A percentile compares a stretch with the other conserved stretches of the same genome.
Evolutionary conservation across 2,888 invertebrate genomes (phyloP).

Genomic region (Perizoma affinitatum): DNA sequence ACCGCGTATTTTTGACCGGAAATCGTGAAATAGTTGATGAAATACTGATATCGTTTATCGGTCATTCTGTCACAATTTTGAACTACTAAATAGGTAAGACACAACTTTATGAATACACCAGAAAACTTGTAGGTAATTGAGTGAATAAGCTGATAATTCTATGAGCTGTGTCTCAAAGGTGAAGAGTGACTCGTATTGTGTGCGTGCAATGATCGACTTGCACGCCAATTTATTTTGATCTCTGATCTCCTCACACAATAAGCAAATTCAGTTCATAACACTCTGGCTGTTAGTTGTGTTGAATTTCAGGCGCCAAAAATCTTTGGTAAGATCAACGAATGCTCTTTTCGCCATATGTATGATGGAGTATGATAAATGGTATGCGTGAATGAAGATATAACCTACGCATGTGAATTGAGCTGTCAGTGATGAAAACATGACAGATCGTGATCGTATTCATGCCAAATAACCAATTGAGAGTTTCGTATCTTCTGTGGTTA

Average conservation of each 20-base stretch:
- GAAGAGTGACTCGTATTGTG: slow-evolving; percentile 24
- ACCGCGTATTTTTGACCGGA: no score
- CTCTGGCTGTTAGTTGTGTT: slow-evolving; percentile 46
- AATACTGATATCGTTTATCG: no score
- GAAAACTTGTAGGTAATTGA: background rate
- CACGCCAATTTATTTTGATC: slow-evolving; percentile 36
- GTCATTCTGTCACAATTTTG: no score
- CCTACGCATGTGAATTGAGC: slow-evolving; percentile 13
- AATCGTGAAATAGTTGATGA: no score
- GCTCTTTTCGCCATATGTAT: slow-evolving; percentile 34
- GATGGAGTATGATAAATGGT: slow-evolving; percentile 16
- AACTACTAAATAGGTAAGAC: no score
- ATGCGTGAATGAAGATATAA: slow-evolving; percentile 19
- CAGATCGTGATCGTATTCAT: slow-evolving; percentile 1
- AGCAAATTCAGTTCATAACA: slow-evolving; percentile 29
- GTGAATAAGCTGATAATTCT: slow-evolving; percentile 4
- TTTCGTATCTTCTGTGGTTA: no score
- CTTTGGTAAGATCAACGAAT: slow-evolving; percentile 34
- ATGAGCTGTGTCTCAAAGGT: slow-evolving; percentile 21
- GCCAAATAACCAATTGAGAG: no score
- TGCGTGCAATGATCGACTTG: slow-evolving; percentile 26
- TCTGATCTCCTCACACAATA: slow-evolving; percentile 24
- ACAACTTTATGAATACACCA: background rate
- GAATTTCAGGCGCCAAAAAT: slow-evolving; percentile 48
- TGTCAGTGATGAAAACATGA: slow-evolving; percentile 21